Base-by-base conservation (phyloP, 2,888 invertebrate genomes). In the Polyommatus iphigenia region DNA sequence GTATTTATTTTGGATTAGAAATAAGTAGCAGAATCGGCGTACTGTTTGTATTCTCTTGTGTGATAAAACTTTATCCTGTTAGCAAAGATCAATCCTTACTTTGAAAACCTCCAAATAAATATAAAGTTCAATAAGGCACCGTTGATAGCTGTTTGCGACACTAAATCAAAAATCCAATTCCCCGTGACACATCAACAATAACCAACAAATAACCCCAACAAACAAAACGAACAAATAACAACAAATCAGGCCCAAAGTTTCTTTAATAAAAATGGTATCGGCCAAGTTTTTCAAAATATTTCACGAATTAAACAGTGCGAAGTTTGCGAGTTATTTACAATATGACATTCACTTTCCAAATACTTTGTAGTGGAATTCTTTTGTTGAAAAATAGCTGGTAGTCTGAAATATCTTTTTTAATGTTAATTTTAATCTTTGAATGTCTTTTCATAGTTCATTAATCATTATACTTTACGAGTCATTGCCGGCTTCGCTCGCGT, bases 91-190 rank as follows among this genome's bases (percentile, higher is more conserved):
- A 5, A 15, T 67, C 6, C 67, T 67, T 67, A 67, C 67, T 67
- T 29, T 29, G 29, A 67, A 32, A 5, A 67, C 13, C 6, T 29
- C 10, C 20, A 10, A 24, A 67, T 67, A 29, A 67, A 67, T 67
- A 67, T 18, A 67, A 62, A 67, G 29, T 62, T 67, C 67, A 67
- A 67, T 67, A 67, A 67, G 67, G 67, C 29, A 10, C 29, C 29
- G 67, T 67, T 29, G 29, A 67, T 67, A 67, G 67, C 67, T 67
- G 67, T 67, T 67, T 41, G 73, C 46, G 24, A 24, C 73, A 73
- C 41, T 73, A 73, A 73, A 46, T 73, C 46, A 73, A 73, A 73
- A 73, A 73, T 73, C 73, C 46, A 73, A 46, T 73, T 73, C 46
- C 20, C 73, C 46, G 46, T 50, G 73, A 46, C 73, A 41, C 24